Evolutionary conservation across 2,113 vertebrate genomes (phyloP).

Genomic region (Callipepla californica): DNA sequence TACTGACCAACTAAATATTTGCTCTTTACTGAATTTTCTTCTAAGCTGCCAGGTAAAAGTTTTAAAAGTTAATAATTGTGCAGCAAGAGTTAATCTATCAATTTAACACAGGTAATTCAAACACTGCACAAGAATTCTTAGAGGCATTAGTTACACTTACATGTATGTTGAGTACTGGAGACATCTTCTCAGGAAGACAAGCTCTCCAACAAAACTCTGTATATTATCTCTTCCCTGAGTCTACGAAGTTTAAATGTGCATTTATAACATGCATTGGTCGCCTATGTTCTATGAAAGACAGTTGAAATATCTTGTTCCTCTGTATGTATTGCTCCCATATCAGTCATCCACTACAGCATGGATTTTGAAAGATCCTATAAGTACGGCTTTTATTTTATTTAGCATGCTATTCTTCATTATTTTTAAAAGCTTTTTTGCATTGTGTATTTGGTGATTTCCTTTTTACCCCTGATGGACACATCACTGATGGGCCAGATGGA

Average conservation of each 20-base stretch:
- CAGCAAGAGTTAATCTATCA: neutral
- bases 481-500: neutral
- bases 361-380: neutral
- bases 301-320: accelerated
- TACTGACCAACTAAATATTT: neutral
- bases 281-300: neutral
- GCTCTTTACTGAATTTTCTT: neutral
- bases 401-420: neutral
- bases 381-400: neutral
- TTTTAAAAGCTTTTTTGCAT: neutral
- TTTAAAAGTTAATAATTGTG: neutral
- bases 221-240: neutral
- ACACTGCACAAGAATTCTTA: neutral
- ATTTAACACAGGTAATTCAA: neutral
- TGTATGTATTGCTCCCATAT: neutral
- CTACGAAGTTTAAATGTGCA: neutral
- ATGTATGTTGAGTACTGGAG: neutral
- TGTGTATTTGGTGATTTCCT: neutral
- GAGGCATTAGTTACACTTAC: neutral
- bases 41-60: neutral
- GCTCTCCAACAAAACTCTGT: neutral
- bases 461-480: neutral
- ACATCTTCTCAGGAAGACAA: neutral
- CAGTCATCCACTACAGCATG: accelerated
- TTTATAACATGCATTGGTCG: neutral